Evolutionary conservation across 2,888 invertebrate species (phyloP).

Genomic region (Polyommatus iphigenia): DNA sequence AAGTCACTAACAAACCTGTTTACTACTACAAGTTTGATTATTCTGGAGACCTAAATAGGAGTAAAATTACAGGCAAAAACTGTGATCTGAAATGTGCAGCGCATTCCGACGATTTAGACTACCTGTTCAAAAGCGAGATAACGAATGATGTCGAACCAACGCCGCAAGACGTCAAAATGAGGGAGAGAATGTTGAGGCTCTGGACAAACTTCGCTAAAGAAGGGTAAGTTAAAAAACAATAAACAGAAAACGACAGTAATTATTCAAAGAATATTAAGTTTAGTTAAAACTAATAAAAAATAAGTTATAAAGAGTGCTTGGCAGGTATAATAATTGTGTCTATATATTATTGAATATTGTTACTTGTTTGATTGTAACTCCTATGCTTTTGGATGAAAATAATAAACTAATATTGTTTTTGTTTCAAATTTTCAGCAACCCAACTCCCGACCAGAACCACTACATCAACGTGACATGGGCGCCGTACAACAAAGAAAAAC

Average conservation of each 20-base stretch:
- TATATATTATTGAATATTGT: background rate
- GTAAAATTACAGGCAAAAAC: slow-evolving; percentile 46
- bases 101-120: slow-evolving; percentile 67
- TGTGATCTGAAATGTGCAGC: slow-evolving; percentile 54
- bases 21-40: slow-evolving; percentile 71
- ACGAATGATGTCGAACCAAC: slow-evolving; percentile 59
- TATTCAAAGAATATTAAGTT: background rate
- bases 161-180: slow-evolving; percentile 61
- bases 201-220: slow-evolving; percentile 76
- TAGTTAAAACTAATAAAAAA: background rate
- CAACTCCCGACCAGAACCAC: slow-evolving; percentile 69
- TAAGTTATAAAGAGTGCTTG: background rate
- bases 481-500: slow-evolving; percentile 64
- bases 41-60: slow-evolving; percentile 60
- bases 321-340: background rate
- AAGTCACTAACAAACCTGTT: slow-evolving; percentile 61
- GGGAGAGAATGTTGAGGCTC: slow-evolving; percentile 65
- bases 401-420: background rate
- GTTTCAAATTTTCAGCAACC: slow-evolving; percentile 58
- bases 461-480: slow-evolving; percentile 65
- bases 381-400: background rate
- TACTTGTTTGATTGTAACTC: background rate
- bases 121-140: slow-evolving; percentile 62
- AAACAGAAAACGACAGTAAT: background rate
- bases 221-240: slow-evolving; percentile 57